These are phyloP conservation scores for Eleutherodactylus coqui DNA, from an alignment of 2,797 vertebrate species.

Conservation along the genomic window DNA sequence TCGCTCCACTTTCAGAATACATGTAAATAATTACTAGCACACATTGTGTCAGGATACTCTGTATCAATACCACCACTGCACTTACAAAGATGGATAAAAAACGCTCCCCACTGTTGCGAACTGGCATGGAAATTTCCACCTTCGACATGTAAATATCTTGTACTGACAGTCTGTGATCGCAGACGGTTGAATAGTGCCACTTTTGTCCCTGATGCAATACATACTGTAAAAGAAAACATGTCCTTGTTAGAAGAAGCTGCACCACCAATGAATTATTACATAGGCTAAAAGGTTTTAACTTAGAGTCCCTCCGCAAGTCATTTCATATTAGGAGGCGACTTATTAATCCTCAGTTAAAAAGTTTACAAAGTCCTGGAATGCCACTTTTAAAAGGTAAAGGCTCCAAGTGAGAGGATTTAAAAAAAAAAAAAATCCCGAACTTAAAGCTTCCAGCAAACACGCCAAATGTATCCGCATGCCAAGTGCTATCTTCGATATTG, in stretches of 20 bases:
- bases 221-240: conserved; percentile 81
- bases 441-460: too few relatives aligned
- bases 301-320: too few relatives aligned
- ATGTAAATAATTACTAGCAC: too few relatives aligned
- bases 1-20: too few relatives aligned
- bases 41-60: neutral
- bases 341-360: too few relatives aligned
- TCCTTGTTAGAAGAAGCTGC: neutral
- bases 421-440: too few relatives aligned
- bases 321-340: too few relatives aligned
- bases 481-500: too few relatives aligned
- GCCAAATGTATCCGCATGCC: too few relatives aligned
- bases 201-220: conserved; percentile 98
- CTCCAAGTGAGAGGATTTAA: too few relatives aligned
- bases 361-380: too few relatives aligned
- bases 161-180: conserved; percentile 97
- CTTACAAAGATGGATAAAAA: conserved; percentile 98
- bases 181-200: conserved; percentile 98
- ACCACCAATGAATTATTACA: neutral
- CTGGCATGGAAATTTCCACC: conserved; percentile 98
- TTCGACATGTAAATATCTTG: conserved; percentile 97
- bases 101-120: conserved; percentile 98
- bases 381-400: too few relatives aligned
- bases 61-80: conserved; percentile 56
- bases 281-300: neutral